Percentiles rank a stretch among this genome's conserved stretches.
These are phyloP conservation scores for Oplegnathus fasciatus DNA, from an alignment of 2,113 vertebrate species.

Conservation along the genomic window DNA sequence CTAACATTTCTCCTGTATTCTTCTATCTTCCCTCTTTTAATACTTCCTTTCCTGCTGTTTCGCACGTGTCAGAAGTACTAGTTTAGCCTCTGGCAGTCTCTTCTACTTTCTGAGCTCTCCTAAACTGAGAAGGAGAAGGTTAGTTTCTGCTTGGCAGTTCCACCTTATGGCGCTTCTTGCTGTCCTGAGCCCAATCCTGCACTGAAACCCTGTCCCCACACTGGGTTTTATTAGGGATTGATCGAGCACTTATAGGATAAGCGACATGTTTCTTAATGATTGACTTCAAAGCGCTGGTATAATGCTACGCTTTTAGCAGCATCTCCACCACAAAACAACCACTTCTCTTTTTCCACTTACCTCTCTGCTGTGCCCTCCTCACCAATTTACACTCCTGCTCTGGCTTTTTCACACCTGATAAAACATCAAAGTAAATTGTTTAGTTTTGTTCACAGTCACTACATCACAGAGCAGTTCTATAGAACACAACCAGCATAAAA, in stretches of 20 bases:
- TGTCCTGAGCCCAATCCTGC: constrained; percentile 41
- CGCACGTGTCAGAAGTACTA: constrained; percentile 81
- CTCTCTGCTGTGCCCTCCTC: constrained; percentile 12
- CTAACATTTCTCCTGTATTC: constrained; percentile 64
- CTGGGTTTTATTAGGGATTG: constrained; percentile 56
- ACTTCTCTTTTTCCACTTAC: neutral
- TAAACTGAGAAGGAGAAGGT: constrained; percentile 84
- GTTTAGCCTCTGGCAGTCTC: constrained; percentile 85
- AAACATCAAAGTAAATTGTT: neutral
- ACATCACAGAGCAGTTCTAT: neutral
- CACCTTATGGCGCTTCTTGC: constrained; percentile 38
- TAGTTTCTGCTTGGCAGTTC: constrained; percentile 70
- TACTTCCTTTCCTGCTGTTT: constrained; percentile 60
- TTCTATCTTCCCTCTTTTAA: constrained; percentile 44
- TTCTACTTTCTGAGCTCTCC: constrained; percentile 85
- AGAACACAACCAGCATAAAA: neutral
- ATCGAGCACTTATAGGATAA: constrained; percentile 21
- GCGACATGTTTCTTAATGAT: constrained; percentile 4
- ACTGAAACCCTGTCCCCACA: constrained; percentile 33
- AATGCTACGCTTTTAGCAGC: constrained; percentile 17
- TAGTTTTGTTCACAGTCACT: constrained; percentile 28
- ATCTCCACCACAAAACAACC: constrained; percentile 5
- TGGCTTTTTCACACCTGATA: neutral
- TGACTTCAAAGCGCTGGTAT: constrained; percentile 9
- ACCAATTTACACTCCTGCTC: constrained; percentile 16